Evolutionary conservation across 1,140 invertebrate species (phyloP).

Genomic region (Diorhabda sublineata): DNA sequence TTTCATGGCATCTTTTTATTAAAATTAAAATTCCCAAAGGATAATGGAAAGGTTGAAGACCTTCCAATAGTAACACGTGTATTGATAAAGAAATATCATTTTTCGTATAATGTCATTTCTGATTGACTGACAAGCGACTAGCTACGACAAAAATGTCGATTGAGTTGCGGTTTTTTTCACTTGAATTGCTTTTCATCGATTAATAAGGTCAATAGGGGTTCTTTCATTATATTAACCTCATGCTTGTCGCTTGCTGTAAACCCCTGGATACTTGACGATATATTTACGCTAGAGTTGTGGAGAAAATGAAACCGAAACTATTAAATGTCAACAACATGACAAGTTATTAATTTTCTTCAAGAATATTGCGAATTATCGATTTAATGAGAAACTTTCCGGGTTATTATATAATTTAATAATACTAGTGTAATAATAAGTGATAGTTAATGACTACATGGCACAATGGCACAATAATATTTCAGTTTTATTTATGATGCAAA

Average conservation of each 20-base stretch:
- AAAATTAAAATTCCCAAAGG: no score
- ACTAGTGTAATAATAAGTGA: no score
- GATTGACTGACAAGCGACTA: background rate
- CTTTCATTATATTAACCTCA: background rate
- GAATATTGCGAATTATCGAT: no score
- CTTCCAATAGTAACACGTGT: background rate
- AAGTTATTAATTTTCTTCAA: background rate
- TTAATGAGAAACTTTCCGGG: no score
- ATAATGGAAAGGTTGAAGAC: no score
- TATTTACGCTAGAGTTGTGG: background rate
- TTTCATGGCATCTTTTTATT: no score
- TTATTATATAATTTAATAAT: no score
- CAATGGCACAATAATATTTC: no score
- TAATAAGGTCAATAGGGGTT: background rate
- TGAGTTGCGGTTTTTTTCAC: background rate
- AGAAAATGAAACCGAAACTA: background rate
- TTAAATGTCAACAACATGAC: background rate
- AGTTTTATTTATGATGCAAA: no score
- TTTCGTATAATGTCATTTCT: background rate
- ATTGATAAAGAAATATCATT: background rate
- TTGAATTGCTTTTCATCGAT: conserved; percentile 1
- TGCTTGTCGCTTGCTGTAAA: background rate
- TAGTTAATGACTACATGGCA: no score
- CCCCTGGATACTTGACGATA: background rate
- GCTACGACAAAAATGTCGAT: background rate